Conservation (phyloP, 1,140 invertebrate species). For the Tetraneura akinire region DNA sequence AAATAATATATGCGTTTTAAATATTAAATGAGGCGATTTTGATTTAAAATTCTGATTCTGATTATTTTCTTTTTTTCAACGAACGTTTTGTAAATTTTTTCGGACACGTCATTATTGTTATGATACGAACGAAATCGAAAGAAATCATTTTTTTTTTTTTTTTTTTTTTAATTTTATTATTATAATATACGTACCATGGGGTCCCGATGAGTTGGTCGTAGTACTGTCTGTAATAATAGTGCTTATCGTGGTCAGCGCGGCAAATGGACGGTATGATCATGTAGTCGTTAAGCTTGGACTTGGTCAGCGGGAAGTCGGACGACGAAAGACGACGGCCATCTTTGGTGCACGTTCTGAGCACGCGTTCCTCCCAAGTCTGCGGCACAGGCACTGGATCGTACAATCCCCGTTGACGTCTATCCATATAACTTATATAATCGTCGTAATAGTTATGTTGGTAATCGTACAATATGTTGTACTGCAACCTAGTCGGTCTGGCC, state of each 20-base stretch:
- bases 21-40: no score
- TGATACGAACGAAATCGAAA: no score
- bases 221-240: slow-evolving; percentile 56
- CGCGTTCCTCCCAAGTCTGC: slow-evolving; percentile 80
- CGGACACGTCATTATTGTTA: no score
- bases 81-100: no score
- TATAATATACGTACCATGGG: not conserved
- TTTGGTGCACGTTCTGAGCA: slow-evolving; percentile 68
- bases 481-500: slow-evolving; percentile 64
- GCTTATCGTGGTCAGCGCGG: slow-evolving; percentile 55
- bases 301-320: slow-evolving; percentile 17
- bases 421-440: slow-evolving; percentile 78
- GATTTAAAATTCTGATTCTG: no score
- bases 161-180: no score
- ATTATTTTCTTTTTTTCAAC: no score
- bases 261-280: slow-evolving; percentile 53
- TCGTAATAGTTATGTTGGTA: slow-evolving; percentile 82
- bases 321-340: slow-evolving; percentile 49
- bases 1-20: no score
- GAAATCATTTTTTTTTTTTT: no score
- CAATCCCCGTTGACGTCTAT: slow-evolving; percentile 71
- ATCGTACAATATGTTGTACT: slow-evolving; percentile 80
- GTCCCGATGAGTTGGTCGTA: slow-evolving; percentile 54
- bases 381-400: slow-evolving; percentile 70
- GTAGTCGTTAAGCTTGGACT: slow-evolving; percentile 53